phyloP scores from a whole-genome alignment of 2,113 vertebrate genomes.

The Tetraodon nigroviridis region DNA sequence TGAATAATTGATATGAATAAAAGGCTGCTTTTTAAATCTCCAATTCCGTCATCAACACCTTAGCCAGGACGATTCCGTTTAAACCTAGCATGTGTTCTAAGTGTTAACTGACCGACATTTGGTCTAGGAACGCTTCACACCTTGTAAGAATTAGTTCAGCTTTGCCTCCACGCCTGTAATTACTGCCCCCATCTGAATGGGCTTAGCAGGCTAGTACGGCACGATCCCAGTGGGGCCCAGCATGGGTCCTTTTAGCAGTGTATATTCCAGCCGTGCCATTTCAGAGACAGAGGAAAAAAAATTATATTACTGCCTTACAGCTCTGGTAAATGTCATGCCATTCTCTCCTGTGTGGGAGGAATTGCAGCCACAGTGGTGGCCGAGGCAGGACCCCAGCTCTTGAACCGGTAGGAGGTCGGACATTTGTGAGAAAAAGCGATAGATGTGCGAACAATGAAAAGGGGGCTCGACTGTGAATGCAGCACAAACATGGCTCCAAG shows the following conservation, averaged over 20 bases:
- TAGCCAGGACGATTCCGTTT: constrained; percentile 27
- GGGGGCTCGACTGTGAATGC: too few species aligned
- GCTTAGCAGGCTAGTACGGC: constrained; percentile 64
- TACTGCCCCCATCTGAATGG: constrained; percentile 69
- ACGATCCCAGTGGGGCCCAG: constrained; percentile 69
- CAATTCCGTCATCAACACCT: constrained; percentile 30
- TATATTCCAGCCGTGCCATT: constrained; percentile 70
- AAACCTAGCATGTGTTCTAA: constrained; percentile 22
- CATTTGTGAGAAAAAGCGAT: constrained; percentile 44
- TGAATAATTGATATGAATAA: background rate
- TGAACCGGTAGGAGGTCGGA: constrained; percentile 51
- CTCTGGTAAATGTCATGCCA: constrained; percentile 75
- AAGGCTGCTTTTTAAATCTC: constrained; percentile 20
- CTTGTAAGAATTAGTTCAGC: constrained; percentile 70
- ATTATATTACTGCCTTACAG: constrained; percentile 65
- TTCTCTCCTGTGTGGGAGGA: constrained; percentile 71
- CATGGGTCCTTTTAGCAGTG: constrained; percentile 69
- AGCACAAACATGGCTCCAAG: too few species aligned
- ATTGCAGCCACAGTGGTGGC: constrained; percentile 54
- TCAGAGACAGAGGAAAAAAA: constrained; percentile 50
- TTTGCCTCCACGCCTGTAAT: constrained; percentile 68
- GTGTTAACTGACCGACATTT: constrained; percentile 48
- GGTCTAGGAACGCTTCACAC: constrained; percentile 50
- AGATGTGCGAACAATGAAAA: constrained; percentile 46
- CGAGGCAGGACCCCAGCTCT: constrained; percentile 51